Conservation (phyloP, 2,113 vertebrate genomes). For the Gila orcuttii region DNA sequence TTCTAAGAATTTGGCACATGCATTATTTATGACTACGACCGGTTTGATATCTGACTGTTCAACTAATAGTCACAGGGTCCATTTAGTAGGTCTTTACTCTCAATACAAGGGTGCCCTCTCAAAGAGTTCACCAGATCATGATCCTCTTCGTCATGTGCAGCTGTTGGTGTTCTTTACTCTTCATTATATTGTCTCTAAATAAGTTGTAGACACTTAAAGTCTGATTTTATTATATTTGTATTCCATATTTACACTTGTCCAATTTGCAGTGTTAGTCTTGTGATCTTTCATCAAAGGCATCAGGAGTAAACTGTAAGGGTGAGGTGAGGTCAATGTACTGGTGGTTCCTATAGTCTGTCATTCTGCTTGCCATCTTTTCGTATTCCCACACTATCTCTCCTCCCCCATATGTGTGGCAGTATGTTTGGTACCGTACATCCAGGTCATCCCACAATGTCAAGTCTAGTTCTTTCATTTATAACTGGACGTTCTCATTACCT, state of each 20-base stretch:
- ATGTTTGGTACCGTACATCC: neutral
- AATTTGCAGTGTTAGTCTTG: constrained; percentile 5
- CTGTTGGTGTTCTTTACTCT: neutral
- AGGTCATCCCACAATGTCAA: neutral
- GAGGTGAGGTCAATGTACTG: neutral
- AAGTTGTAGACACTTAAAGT: neutral
- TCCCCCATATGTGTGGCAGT: neutral
- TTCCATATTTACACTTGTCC: neutral
- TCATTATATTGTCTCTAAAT: neutral
- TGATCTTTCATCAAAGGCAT: constrained; percentile 2
- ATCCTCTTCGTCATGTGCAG: neutral
- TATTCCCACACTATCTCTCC: no score
- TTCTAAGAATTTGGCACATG: no score
- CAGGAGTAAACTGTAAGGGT: neutral
- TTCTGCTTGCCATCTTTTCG: neutral
- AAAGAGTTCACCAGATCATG: neutral
- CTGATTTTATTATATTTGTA: neutral
- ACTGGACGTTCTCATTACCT: constrained; percentile 8
- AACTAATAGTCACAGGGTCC: neutral
- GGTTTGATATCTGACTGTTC: neutral
- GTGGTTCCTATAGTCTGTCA: neutral
- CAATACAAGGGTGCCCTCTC: neutral
- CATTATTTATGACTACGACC: neutral
- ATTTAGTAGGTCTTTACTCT: neutral
- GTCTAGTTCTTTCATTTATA: neutral